Conservation (phyloP, 2,113 vertebrate species). For the Antigone vipio region DNA sequence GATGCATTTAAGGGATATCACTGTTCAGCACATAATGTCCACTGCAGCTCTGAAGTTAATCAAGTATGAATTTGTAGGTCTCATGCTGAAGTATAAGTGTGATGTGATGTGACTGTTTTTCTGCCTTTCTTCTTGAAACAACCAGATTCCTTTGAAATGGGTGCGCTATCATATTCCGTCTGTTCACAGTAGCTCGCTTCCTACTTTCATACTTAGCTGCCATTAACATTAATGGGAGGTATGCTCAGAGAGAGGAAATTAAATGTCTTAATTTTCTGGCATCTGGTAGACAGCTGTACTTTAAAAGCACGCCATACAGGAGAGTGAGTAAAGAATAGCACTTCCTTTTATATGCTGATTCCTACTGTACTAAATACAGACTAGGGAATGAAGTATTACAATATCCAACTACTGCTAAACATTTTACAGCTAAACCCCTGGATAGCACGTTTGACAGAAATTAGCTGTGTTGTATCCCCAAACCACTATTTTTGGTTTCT, state of each 20-base stretch:
- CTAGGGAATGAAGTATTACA: not conserved
- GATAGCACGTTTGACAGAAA: not conserved
- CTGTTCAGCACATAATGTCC: not conserved
- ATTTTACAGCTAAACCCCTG: conserved; percentile 8
- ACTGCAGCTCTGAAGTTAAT: not conserved
- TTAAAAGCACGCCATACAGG: not conserved
- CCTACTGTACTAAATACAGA: not conserved
- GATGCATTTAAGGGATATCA: not conserved
- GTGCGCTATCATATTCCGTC: not conserved
- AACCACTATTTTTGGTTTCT: not conserved
- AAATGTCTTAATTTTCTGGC: conserved; percentile 55
- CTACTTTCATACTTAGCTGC: not conserved
- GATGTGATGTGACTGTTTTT: not conserved
- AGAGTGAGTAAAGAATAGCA: not conserved
- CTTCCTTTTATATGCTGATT: conserved; percentile 30
- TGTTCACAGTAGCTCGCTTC: not conserved
- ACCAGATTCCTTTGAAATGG: not conserved
- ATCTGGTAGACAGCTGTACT: conserved; percentile 46
- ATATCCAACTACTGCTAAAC: not conserved
- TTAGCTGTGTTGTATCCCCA: not conserved
- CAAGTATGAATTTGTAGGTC: not conserved
- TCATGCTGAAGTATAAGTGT: not conserved
- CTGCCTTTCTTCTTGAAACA: not conserved
- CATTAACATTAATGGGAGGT: conserved; percentile 19
- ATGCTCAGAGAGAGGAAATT: conserved; percentile 24